Percentiles rank a stretch among this genome's conserved stretches.
Conservation (phyloP, 1,140 invertebrate genomes). For the Bombus vancouverensis region DNA sequence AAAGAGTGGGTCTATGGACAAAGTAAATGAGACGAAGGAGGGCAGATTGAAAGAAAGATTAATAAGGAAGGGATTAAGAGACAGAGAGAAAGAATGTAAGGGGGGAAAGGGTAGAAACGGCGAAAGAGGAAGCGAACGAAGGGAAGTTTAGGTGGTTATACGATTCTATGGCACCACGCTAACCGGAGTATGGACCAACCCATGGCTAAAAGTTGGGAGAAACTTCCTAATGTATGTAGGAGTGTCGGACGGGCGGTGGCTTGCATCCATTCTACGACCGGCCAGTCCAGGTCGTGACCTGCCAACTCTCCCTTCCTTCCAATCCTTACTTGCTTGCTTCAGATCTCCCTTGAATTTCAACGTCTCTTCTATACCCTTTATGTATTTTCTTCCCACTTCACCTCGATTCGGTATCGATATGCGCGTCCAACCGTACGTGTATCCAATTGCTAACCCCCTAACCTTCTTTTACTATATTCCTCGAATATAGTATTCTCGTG, state of each 20-base stretch:
- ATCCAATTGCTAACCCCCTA: conserved; percentile 34
- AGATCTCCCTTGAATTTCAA: conserved; percentile 43
- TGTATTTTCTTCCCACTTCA: conserved; percentile 21
- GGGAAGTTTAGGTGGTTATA: conserved; percentile 64
- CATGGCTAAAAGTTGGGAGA: conserved; percentile 71
- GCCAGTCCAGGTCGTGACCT: conserved; percentile 75
- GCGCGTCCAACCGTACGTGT: conserved; percentile 20
- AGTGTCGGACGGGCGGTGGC: conserved; percentile 71
- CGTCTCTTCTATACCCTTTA: conserved; percentile 46
- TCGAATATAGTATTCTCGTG: not conserved
- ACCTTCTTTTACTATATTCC: conserved; percentile 22
- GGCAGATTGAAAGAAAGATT: conserved; percentile 33
- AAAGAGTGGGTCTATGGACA: not conserved
- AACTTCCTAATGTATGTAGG: conserved; percentile 79
- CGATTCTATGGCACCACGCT: conserved; percentile 66
- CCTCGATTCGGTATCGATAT: conserved; percentile 20
- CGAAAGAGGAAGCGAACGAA: conserved; percentile 13
- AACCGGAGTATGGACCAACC: conserved; percentile 36
- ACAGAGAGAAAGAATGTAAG: conserved; percentile 8
- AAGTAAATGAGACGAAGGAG: conserved; percentile 44
- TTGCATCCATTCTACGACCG: conserved; percentile 73
- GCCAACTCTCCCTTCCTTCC: conserved; percentile 51
- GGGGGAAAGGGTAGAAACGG: conserved; percentile 26
- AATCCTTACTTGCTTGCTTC: conserved; percentile 45
- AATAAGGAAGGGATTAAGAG: conserved; percentile 11